Evolutionary conservation across 2,113 vertebrate species (phyloP).

Genomic region (Anguilla japonica): DNA sequence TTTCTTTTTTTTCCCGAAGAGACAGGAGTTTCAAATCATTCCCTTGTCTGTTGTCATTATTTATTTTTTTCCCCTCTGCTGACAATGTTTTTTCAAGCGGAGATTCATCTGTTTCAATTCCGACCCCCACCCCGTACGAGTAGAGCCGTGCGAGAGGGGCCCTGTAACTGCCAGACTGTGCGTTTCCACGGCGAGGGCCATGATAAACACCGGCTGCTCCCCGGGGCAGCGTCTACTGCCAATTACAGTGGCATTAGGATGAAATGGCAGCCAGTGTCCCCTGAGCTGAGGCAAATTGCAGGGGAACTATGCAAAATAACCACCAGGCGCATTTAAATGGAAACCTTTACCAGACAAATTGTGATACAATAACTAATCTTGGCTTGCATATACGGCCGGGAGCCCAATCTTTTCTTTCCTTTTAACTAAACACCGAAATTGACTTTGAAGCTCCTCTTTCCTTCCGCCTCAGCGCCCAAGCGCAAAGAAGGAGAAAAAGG

Average conservation of each 20-base stretch:
- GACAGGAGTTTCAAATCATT: slow-evolving; percentile 26
- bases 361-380: slow-evolving; percentile 76
- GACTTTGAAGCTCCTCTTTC: slow-evolving; percentile 60
- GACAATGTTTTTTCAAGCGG: slow-evolving; percentile 23
- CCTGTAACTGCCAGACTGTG: background rate
- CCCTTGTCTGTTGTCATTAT: slow-evolving; percentile 9
- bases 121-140: background rate
- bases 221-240: slow-evolving; percentile 50
- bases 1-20: background rate
- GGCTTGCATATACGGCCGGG: slow-evolving; percentile 47
- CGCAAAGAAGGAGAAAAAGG: slow-evolving; percentile 62
- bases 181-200: slow-evolving; percentile 27
- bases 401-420: slow-evolving; percentile 64
- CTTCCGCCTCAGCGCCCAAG: slow-evolving; percentile 67
- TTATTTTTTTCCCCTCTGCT: background rate
- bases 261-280: slow-evolving; percentile 62
- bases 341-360: slow-evolving; percentile 82
- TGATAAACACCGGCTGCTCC: slow-evolving; percentile 39
- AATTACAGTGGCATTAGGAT: slow-evolving; percentile 73
- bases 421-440: slow-evolving; percentile 77
- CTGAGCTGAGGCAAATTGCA: slow-evolving; percentile 76
- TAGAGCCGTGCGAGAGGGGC: background rate
- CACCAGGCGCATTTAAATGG: slow-evolving; percentile 79
- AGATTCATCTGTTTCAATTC: slow-evolving; percentile 5
- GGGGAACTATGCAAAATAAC: slow-evolving; percentile 77